Percentiles rank a stretch among this genome's conserved stretches.
These are phyloP conservation scores for Paratrypauchen microcephalus DNA, from an alignment of 2,797 vertebrate species.

Conservation along the genomic window DNA sequence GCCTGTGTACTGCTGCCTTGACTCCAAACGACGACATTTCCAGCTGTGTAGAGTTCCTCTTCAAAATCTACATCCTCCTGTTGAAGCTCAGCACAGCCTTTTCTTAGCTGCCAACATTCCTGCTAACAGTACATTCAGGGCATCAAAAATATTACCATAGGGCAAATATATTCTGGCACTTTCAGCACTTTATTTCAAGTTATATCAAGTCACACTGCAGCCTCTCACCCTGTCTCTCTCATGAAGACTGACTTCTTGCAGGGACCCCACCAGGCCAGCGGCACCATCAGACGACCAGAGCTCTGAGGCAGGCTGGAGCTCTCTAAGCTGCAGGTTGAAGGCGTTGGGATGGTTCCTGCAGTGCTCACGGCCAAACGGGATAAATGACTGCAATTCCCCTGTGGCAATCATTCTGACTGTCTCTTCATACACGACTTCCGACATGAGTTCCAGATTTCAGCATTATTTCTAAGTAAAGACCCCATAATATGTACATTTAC, in stretches of 20 bases:
- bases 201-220: neutral
- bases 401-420: slow-evolving; percentile 98
- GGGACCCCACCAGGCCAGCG: slow-evolving; percentile 91
- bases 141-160: neutral
- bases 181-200: neutral
- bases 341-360: slow-evolving; percentile 96
- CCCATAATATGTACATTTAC: neutral
- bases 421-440: slow-evolving; percentile 97
- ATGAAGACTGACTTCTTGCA: slow-evolving; percentile 93
- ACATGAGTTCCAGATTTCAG: slow-evolving; percentile 99
- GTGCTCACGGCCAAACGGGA: slow-evolving; percentile 95
- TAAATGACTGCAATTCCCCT: slow-evolving; percentile 98
- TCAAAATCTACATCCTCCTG: slow-evolving; percentile 88
- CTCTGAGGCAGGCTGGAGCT: slow-evolving; percentile 95
- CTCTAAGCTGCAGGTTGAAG: slow-evolving; percentile 93
- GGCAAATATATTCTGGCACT: neutral
- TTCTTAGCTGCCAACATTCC: slow-evolving; percentile 94
- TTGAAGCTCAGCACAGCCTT: slow-evolving; percentile 79
- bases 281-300: slow-evolving; percentile 95
- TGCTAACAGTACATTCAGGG: slow-evolving; percentile 47
- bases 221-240: slow-evolving; percentile 87
- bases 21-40: slow-evolving; percentile 96
- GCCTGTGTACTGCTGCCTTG: slow-evolving; percentile 87
- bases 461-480: slow-evolving; percentile 89
- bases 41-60: slow-evolving; percentile 92